These are phyloP conservation scores for Siniperca chuatsi DNA, from an alignment of 2,113 vertebrate genomes.

Conservation along the genomic window DNA sequence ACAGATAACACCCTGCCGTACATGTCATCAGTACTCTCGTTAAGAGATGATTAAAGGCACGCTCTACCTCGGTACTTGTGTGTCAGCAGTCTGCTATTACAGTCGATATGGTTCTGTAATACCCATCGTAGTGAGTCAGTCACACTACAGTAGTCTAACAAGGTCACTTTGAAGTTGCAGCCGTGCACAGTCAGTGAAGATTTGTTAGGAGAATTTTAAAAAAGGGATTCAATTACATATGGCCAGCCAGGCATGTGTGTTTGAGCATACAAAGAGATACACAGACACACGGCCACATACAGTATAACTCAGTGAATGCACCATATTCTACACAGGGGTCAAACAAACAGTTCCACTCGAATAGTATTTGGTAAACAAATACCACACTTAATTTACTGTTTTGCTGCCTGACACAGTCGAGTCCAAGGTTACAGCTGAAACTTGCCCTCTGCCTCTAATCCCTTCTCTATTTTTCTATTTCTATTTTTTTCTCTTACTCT, in stretches of 20 bases:
- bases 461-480: constrained; percentile 25
- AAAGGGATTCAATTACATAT: constrained; percentile 60
- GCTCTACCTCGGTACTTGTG: constrained; percentile 43
- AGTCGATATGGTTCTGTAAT: constrained; percentile 52
- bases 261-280: constrained; percentile 36
- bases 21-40: constrained; percentile 66
- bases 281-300: constrained; percentile 3
- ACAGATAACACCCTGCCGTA: constrained; percentile 56
- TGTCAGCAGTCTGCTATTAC: constrained; percentile 65
- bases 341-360: constrained; percentile 38
- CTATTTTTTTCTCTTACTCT: neutral
- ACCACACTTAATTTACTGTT: constrained; percentile 43
- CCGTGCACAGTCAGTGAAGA: constrained; percentile 54
- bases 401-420: constrained; percentile 14
- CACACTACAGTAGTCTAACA: constrained; percentile 64
- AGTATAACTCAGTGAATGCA: neutral
- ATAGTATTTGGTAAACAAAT: constrained; percentile 53
- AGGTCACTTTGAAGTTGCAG: constrained; percentile 74
- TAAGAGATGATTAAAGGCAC: constrained; percentile 74
- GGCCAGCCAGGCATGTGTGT: constrained; percentile 48
- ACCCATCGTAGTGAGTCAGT: constrained; percentile 56
- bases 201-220: constrained; percentile 60
- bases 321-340: constrained; percentile 15
- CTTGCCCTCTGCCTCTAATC: constrained; percentile 54
- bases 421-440: constrained; percentile 51